These are phyloP conservation scores for Molossus alvarezi DNA, from an alignment of 2,797 vertebrate species.

Conservation along the genomic window DNA sequence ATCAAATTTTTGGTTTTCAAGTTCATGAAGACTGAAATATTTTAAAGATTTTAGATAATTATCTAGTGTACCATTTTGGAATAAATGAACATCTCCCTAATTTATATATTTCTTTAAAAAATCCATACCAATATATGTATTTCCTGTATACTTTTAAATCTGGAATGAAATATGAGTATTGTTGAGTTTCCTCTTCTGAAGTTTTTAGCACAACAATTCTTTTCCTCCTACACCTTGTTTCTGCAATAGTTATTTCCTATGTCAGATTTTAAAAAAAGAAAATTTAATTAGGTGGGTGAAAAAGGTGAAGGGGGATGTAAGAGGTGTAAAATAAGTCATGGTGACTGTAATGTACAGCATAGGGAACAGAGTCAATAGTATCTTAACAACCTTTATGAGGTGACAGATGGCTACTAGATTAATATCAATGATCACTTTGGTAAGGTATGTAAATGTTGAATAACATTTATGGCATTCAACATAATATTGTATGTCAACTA, in stretches of 20 bases:
- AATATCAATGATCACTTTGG: not conserved
- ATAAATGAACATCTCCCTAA: constrained; percentile 18
- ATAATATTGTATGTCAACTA: not conserved
- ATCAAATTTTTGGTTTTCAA: constrained; percentile 46
- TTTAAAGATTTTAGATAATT: not conserved
- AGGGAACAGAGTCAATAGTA: not conserved
- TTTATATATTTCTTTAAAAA: constrained; percentile 45
- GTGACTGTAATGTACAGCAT: not conserved
- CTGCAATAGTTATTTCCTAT: constrained; percentile 44
- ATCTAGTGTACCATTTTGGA: not conserved
- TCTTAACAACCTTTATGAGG: not conserved
- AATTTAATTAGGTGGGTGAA: not conserved
- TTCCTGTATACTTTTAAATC: constrained; percentile 43
- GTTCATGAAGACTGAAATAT: constrained; percentile 16
- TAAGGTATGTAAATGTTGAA: not conserved
- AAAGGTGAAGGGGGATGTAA: not conserved
- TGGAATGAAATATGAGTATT: not conserved
- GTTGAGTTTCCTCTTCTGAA: constrained; percentile 45
- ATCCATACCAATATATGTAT: not conserved
- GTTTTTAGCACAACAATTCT: not conserved
- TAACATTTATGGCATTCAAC: not conserved
- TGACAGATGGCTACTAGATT: not conserved
- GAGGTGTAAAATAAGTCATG: not conserved
- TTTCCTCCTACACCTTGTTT: not conserved
- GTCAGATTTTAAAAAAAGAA: constrained; percentile 15